These are phyloP conservation scores for Gambusia yucatana DNA, from an alignment of 2,797 vertebrate species.

Conservation along the genomic window DNA sequence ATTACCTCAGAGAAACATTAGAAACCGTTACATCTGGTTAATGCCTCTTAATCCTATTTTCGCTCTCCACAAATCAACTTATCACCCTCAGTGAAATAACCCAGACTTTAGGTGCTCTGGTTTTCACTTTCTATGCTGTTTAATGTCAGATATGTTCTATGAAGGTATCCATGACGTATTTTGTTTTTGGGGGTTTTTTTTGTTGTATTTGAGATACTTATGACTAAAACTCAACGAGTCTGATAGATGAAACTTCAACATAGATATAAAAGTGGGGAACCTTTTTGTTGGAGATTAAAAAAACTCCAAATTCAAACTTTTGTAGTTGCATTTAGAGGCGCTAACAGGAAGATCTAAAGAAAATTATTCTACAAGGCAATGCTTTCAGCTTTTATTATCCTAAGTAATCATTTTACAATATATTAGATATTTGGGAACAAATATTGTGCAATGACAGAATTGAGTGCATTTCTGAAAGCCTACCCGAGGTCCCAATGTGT, in stretches of 20 bases:
- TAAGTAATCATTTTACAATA: not conserved
- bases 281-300: not conserved
- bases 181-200: not conserved
- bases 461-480: not conserved
- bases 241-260: not conserved
- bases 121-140: too few species aligned
- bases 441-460: not conserved
- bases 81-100: not conserved
- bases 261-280: not conserved
- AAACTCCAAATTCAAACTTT: not conserved
- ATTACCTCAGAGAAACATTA: not conserved
- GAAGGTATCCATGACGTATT: not conserved
- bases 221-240: not conserved
- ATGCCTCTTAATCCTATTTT: not conserved
- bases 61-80: not conserved
- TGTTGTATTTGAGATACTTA: not conserved
- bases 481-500: constrained; percentile 93
- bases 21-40: not conserved
- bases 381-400: not conserved
- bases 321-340: not conserved
- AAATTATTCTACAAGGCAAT: not conserved
- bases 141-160: too few species aligned
- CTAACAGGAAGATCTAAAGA: not conserved
- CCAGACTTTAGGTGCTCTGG: not conserved
- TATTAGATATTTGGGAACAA: not conserved